Conservation (phyloP, 2,113 vertebrate species). For the Otolemur garnettii region DNA sequence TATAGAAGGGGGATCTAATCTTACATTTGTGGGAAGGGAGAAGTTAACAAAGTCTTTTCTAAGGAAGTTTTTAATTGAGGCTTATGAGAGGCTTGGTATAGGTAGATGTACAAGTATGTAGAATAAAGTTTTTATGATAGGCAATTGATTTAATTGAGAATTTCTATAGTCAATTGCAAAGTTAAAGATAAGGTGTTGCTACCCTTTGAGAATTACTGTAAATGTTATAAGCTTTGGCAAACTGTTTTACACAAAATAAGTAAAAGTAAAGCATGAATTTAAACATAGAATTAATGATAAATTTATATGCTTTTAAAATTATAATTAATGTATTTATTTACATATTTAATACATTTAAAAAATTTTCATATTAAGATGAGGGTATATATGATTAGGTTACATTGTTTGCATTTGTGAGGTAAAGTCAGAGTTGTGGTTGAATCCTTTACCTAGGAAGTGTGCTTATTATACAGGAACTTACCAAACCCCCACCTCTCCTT, state of each 20-base stretch:
- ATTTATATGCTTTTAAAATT: background rate
- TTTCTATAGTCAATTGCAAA: conserved; percentile 14
- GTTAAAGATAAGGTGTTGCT: background rate
- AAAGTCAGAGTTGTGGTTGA: too few species aligned
- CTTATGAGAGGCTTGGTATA: background rate
- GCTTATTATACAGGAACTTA: too few species aligned
- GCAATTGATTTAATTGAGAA: background rate
- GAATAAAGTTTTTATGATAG: background rate
- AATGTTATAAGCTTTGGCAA: background rate
- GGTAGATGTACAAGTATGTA: background rate
- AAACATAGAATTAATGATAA: conserved; percentile 27
- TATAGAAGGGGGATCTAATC: background rate
- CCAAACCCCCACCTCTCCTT: too few species aligned
- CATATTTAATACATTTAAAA: background rate
- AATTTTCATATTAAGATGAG: too few species aligned
- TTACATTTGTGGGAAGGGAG: background rate
- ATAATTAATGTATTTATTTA: background rate
- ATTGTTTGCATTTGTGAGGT: too few species aligned
- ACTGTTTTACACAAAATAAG: background rate
- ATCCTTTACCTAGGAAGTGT: too few species aligned
- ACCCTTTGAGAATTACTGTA: background rate
- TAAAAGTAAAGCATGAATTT: background rate
- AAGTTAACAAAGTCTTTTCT: background rate
- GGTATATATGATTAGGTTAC: too few species aligned
- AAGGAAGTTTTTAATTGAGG: background rate